Evolutionary conservation across 2,888 invertebrate species (phyloP).

Genomic region (Melanotus villosus): DNA sequence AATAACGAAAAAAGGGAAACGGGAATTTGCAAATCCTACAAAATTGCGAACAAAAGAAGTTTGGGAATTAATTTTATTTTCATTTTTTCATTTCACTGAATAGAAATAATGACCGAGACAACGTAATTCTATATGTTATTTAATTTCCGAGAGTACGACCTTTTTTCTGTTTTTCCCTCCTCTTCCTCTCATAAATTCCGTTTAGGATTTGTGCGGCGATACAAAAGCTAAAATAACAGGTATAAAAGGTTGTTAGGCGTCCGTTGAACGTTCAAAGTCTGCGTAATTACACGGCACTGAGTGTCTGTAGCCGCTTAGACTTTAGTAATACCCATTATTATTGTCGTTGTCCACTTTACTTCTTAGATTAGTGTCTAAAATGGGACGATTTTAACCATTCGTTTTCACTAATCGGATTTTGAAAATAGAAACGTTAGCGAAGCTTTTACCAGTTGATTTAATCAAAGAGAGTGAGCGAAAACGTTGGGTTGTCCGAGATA

Average conservation of each 20-base stretch:
- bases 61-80: conserved; percentile 6
- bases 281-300: neutral
- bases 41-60: neutral
- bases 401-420: too few species aligned
- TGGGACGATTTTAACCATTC: too few species aligned
- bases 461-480: too few species aligned
- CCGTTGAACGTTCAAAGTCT: neutral
- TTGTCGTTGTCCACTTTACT: neutral
- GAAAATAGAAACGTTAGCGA: too few species aligned
- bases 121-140: conserved; percentile 3
- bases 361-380: neutral
- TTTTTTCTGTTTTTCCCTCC: neutral
- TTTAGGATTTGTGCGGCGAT: neutral
- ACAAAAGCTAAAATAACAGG: conserved; percentile 11
- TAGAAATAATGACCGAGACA: conserved; percentile 9
- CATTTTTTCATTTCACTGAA: conserved; percentile 9
- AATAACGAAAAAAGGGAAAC: too few species aligned
- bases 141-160: conserved; percentile 3
- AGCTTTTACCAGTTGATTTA: too few species aligned
- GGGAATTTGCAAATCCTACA: neutral
- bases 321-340: neutral
- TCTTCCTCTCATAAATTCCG: conserved; percentile 1
- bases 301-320: neutral
- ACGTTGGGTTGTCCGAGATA: too few species aligned
- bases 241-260: neutral